Evolutionary conservation across 2,113 vertebrate species (phyloP), one percentile per base, ranked within the genome.

Genomic region (Lamprologus sp.): DNA sequence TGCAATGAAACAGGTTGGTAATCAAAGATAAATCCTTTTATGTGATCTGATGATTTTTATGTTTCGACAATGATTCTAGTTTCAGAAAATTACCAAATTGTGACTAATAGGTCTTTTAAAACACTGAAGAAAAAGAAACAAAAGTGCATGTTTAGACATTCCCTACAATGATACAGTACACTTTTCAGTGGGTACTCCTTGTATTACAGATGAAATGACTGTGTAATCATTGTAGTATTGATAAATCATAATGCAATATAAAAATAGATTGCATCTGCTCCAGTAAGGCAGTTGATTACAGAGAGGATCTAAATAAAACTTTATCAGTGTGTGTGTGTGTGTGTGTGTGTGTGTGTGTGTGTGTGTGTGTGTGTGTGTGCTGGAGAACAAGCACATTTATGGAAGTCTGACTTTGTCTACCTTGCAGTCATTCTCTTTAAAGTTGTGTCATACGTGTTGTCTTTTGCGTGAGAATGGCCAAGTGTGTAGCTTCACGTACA

Each of bases 191-290:
- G 81, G 47, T 75, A 45, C 73, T 81, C 60, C 49, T 79, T 80
- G 35, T 79, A 9, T 87, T 81, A 70, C 65, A 81, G 68, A 85
- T 70, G 17, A 58, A 90, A 85, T 82, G 10, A 79, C 63, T 85
- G n/a, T 84, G 82, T 89, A 86, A 87, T 91, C 85, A 75, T 7
- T 28, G 77, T 73, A 70, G 49, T 37, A 9, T 86, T 87, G 91
- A 87, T 80, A 53, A 91, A 92, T 89, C 37, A 17, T 19, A 47
- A 68, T 79, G 23, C 79, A 88, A 85, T 73, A 56, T 80, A 26
- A 84, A 86, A 65, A 93, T 73, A 15, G 42, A 79, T 84, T 4
- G 33, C 65, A 40, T 77, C 26, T 81, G 54, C 68, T 89, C 60
- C 86, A 90, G 83, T 84, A 79, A 79, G 77, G 83, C 81, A 2